A percentile compares a stretch with the other conserved stretches of the same genome.
Conservation (phyloP, 1,140 invertebrate genomes). For the Drosophila oshimai region DNA sequence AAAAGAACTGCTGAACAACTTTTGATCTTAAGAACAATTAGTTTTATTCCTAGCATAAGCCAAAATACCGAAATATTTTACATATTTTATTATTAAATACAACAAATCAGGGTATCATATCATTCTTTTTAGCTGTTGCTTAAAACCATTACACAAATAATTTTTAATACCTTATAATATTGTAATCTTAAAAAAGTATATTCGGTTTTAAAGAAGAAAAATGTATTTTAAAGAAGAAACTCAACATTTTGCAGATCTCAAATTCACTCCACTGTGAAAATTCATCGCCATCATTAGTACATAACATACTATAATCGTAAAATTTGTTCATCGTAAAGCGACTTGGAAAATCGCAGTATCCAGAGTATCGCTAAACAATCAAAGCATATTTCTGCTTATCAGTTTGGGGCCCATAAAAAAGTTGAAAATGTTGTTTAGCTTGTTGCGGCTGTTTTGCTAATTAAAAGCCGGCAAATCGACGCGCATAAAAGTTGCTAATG, state of each 20-base stretch:
- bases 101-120: too few relatives aligned
- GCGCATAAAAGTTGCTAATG: conserved; percentile 49
- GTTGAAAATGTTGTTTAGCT: conserved; percentile 22
- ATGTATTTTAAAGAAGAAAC: not conserved
- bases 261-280: not conserved
- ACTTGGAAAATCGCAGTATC: conserved; percentile 12
- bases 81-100: too few relatives aligned
- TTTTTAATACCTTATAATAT: too few relatives aligned
- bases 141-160: too few relatives aligned
- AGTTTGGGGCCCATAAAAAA: conserved; percentile 31
- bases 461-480: conserved; percentile 53
- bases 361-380: not conserved
- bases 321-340: conserved; percentile 18
- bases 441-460: conserved; percentile 32
- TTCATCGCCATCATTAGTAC: conserved; percentile 11
- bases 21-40: too few relatives aligned
- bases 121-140: too few relatives aligned
- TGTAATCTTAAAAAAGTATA: too few relatives aligned
- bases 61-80: too few relatives aligned
- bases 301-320: conserved; percentile 11
- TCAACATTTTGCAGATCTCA: not conserved
- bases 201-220: too few relatives aligned
- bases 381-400: conserved; percentile 36
- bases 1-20: too few relatives aligned
- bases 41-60: too few relatives aligned